These are phyloP conservation scores for Paramuricea clavata DNA, from an alignment of 92 coral and sea anemone species.

Conservation along the genomic window DNA sequence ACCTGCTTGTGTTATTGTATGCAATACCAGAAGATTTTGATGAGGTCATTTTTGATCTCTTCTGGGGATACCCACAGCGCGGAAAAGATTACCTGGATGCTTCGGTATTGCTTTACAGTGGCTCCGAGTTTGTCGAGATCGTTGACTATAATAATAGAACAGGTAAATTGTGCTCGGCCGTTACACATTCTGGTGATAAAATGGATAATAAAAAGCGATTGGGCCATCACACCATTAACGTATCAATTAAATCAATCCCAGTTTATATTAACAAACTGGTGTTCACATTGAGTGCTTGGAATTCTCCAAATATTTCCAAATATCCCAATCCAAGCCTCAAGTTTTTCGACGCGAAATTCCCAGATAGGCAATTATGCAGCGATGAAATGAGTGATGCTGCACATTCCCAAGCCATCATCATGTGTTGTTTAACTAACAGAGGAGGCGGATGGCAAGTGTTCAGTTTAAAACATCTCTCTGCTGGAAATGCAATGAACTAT, in stretches of 20 bases:
- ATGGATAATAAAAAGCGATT: conserved; percentile 64
- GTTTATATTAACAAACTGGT: conserved; percentile 79
- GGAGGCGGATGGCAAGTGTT: conserved; percentile 87
- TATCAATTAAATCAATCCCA: conserved; percentile 77
- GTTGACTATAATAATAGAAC: conserved; percentile 55
- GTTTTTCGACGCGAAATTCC: conserved; percentile 84
- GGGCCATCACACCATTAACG: conserved; percentile 89
- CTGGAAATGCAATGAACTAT: conserved; percentile 86
- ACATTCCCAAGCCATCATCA: conserved; percentile 90
- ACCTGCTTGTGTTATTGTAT: conserved; percentile 86
- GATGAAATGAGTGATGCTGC: conserved; percentile 90
- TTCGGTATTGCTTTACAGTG: conserved; percentile 84
- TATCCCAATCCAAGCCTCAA: conserved; percentile 85
- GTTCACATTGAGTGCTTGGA: conserved; percentile 93
- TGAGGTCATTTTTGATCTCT: conserved; percentile 86
- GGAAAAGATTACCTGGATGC: conserved; percentile 87
- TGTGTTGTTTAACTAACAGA: conserved; percentile 87
- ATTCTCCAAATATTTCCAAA: conserved; percentile 87
- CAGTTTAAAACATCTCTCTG: conserved; percentile 78
- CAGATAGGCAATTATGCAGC: conserved; percentile 87
- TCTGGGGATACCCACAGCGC: conserved; percentile 85
- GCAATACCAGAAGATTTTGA: conserved; percentile 84
- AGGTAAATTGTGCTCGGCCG: conserved; percentile 56
- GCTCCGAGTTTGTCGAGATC: conserved; percentile 55
- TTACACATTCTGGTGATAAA: conserved; percentile 89